Conservation (phyloP, 1,140 invertebrate genomes). For the Acromyrmex heyeri region DNA sequence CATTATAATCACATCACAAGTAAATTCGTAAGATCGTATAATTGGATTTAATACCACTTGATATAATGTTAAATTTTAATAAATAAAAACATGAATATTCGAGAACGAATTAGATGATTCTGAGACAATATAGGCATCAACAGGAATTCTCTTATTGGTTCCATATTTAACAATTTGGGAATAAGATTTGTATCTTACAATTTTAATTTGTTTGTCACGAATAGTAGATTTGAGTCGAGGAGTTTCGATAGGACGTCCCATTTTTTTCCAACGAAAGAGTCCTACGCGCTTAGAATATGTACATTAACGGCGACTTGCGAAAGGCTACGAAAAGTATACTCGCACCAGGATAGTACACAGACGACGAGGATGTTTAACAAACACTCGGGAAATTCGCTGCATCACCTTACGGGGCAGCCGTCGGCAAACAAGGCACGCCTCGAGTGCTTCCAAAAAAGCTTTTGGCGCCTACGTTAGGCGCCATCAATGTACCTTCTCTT, state of each 20-base stretch:
- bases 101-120: background rate
- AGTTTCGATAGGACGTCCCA: background rate
- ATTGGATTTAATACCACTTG: background rate
- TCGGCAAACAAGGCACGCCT: conserved; percentile 72
- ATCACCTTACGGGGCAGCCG: conserved; percentile 71
- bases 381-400: conserved; percentile 78
- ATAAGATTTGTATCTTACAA: background rate
- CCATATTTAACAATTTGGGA: too few relatives aligned
- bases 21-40: background rate
- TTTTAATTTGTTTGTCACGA: background rate
- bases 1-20: background rate
- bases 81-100: background rate
- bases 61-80: background rate
- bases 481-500: conserved; percentile 34
- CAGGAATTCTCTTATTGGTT: background rate
- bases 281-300: conserved; percentile 36
- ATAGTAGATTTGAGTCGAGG: background rate
- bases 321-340: conserved; percentile 65
- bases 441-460: conserved; percentile 75
- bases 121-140: background rate
- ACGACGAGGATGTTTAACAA: conserved; percentile 76
- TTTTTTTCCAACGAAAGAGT: conserved; percentile 16
- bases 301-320: conserved; percentile 63
- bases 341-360: conserved; percentile 47
- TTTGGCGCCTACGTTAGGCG: conserved; percentile 47